Evolutionary conservation across 2,113 vertebrate species (phyloP), one percentile per base, ranked within the genome.

Genomic region (Zootoca vivipara): DNA sequence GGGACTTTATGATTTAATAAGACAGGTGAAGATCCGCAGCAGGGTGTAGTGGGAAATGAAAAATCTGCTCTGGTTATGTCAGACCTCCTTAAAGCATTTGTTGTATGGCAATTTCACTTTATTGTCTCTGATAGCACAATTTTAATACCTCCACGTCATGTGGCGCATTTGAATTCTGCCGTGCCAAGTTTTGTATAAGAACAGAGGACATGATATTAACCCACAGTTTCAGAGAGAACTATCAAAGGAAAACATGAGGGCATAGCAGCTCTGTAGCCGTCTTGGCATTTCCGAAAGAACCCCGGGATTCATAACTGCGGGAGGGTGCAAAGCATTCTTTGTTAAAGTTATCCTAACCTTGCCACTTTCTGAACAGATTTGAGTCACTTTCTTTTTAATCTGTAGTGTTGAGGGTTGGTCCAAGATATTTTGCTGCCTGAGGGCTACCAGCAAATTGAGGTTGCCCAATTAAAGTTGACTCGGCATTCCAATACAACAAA

Each of bases 141-240:
- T 90, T 77, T 86, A 52, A 65, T 74, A 9, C 75, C 82, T 58
- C 70, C 16, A 69, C 5, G 33, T 92, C 93, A 88, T 92, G 88
- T n/a, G 86, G 92, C 87, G 90, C 20, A n/a, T 90, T 90, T 79
- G 91, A 89, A 94, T 92, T 93, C 77, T 85, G 35, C 10, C 52
- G 58, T 85, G 87, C 88, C 92, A 91, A 84, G 78, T 90, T 85
- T 67, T 52, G 79, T 22, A 69, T 77, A 69, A 86, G 82, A 92
- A 16, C 28, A 28, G 12, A 5, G 1, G 12, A 40, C 62, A 85
- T 79, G 40, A 80, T 13, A 56, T 35, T 74, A 77, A 58, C 79
- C 62, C 40, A 75, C 42, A 77, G 28, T 24, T 3, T 5, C 38
- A 82, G 22, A 80, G 75, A 72, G 22, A 62, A 79, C 33, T 64